These are phyloP conservation scores for Enteromius mattozi DNA, from an alignment of 2,797 vertebrate genomes.

Conservation along the genomic window DNA sequence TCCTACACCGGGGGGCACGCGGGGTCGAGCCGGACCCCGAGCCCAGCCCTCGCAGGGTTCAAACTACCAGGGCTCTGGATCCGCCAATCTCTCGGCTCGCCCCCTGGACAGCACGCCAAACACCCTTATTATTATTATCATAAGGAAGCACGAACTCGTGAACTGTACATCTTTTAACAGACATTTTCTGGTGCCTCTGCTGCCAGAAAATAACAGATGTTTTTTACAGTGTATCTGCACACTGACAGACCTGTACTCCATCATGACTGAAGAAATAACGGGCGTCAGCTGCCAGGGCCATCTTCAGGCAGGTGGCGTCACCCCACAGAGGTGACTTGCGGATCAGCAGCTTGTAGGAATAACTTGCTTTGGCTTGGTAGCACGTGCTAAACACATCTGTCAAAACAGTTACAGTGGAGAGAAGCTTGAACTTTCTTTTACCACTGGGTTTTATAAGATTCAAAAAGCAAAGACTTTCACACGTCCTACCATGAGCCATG, in stretches of 20 bases:
- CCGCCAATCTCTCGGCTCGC: too few species aligned
- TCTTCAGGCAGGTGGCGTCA: constrained; percentile 85
- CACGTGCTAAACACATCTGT: constrained; percentile 85
- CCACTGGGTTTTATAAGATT: too few species aligned
- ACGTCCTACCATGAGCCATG: constrained; percentile 81
- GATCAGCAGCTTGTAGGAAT: constrained; percentile 86
- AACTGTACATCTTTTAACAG: too few species aligned
- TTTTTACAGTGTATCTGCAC: background rate
- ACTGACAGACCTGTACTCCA: constrained; percentile 84
- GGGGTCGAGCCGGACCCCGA: too few species aligned
- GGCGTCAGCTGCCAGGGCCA: constrained; percentile 84
- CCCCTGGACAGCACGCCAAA: too few species aligned
- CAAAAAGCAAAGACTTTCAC: background rate
- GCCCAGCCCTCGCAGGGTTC: too few species aligned
- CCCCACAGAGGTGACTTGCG: constrained; percentile 78
- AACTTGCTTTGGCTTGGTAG: constrained; percentile 82
- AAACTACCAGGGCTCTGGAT: too few species aligned
- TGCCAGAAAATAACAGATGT: too few species aligned
- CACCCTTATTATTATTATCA: too few species aligned
- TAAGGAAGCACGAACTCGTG: too few species aligned
- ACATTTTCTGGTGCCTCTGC: too few species aligned
- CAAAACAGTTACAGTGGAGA: background rate
- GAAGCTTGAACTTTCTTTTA: background rate
- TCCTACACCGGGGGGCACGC: too few species aligned
- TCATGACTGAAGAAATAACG: constrained; percentile 90